Base-by-base conservation (phyloP, 2,888 invertebrate species). In the Stenchaetothrips biformis region DNA sequence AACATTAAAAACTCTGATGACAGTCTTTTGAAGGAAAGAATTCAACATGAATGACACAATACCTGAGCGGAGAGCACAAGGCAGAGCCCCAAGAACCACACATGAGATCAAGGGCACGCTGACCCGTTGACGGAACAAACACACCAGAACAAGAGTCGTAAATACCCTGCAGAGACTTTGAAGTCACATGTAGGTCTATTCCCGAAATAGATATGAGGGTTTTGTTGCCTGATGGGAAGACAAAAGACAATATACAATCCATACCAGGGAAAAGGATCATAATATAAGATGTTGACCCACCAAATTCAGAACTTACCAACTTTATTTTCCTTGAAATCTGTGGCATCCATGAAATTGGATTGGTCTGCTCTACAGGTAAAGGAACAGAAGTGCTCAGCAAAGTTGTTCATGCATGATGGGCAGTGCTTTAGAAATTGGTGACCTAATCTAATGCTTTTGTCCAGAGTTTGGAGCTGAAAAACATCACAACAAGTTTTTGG, bases 101-200 rank as follows among this genome's bases (percentile, higher is more conserved):
- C 92, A 98, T 92, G 7, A 96, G 80, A 85, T 94, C 93, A 82
- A 98, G 84, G 0, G 93, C 96, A 83, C 92, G 87, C 85, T 92
- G 90, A 80, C 95, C 94, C 0, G 93, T 90, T 62, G 94, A 92
- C 0, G 96, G 95, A 83, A 94, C 91, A 84, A 93, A 92, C 0
- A 96, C 94, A 88, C 93, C 92, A 83, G 90, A 91, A 86, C 98
- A 98, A 0, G 98, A 96, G 83, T 93, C 90, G 86, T 90, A 98
- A 0, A 93, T 92, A 16, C 90, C 91, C 80, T 92, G 87, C 81
- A 93, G 89, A 86, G 94, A 98, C 2, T 89, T 88, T 8, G 90
- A 87, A 16, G 92, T 90, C 80, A 97, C 88, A 85, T 92, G 92
- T 82, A 94, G 90, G 83, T 93, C 91, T 3, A 97, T 86, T 77